Evolutionary conservation across 2,888 invertebrate genomes (phyloP).

Genomic region (Coecobrya sp.): DNA sequence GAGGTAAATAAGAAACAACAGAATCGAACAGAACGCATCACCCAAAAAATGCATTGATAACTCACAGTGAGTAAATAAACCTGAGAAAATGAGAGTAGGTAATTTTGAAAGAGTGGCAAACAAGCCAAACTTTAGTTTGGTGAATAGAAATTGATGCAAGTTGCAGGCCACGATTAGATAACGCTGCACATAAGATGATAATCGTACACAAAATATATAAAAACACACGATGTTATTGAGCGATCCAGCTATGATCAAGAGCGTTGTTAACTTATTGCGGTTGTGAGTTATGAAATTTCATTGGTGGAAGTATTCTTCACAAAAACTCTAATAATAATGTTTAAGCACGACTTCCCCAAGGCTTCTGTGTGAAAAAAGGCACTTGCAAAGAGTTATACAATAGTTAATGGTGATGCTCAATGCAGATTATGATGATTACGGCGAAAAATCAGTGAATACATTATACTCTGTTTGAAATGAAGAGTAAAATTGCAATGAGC

Average conservation of each 20-base stretch:
- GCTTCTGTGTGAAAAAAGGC: constrained; percentile 25
- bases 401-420: constrained; percentile 39
- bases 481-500: constrained; percentile 36
- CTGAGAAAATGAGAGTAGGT: constrained; percentile 61
- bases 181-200: neutral
- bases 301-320: neutral
- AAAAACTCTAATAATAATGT: constrained; percentile 35
- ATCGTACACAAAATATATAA: constrained; percentile 28
- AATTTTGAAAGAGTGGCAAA: constrained; percentile 40
- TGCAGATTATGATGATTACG: constrained; percentile 35
- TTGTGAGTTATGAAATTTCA: constrained; percentile 1
- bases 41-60: constrained; percentile 45
- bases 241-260: too few species aligned
- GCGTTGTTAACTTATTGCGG: too few species aligned
- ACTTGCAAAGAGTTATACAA: neutral
- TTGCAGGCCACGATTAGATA: neutral
- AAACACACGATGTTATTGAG: constrained; percentile 37
- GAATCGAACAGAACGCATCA: constrained; percentile 35
- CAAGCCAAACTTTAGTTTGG: neutral
- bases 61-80: constrained; percentile 56
- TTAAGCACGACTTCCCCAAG: constrained; percentile 56
- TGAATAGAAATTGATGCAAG: neutral
- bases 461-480: constrained; percentile 15
- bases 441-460: constrained; percentile 34
- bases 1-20: constrained; percentile 11